Conservation (phyloP, 2,797 vertebrate genomes). For the Oreochromis mossambicus region DNA sequence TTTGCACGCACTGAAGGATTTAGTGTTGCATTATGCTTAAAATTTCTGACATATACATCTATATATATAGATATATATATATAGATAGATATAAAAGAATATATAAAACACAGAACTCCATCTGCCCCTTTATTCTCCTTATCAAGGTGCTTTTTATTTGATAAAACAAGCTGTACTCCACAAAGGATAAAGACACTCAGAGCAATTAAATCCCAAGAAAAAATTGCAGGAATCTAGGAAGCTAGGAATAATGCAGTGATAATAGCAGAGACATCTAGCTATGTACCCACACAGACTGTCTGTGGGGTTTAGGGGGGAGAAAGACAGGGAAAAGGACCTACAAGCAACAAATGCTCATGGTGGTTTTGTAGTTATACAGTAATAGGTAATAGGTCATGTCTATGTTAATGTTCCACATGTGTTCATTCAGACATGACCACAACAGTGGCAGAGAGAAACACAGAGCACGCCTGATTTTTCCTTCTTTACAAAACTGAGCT, state of each 20-base stretch:
- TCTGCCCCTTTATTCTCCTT: too few species aligned
- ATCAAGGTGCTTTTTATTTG: too few species aligned
- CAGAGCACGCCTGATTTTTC: neutral
- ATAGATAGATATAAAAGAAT: too few species aligned
- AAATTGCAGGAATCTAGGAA: neutral
- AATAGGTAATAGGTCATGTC: neutral
- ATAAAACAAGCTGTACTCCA: too few species aligned
- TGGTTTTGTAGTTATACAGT: neutral
- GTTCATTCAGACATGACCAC: neutral
- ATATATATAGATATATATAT: too few species aligned
- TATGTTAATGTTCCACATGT: neutral
- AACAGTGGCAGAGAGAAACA: neutral
- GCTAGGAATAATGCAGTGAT: too few species aligned
- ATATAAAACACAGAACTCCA: too few species aligned
- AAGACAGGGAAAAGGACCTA: neutral
- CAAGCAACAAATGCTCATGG: neutral
- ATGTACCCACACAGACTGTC: neutral
- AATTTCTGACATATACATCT: rapidly evolving
- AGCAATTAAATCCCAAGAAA: neutral
- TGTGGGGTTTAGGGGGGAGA: too few species aligned
- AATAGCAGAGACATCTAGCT: neutral
- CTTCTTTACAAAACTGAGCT: neutral
- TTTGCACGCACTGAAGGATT: neutral
- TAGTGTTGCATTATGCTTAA: neutral
- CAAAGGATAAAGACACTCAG: too few species aligned